Base-by-base conservation (phyloP, 2,797 vertebrate species). In the Bovichtus diacanthus region DNA sequence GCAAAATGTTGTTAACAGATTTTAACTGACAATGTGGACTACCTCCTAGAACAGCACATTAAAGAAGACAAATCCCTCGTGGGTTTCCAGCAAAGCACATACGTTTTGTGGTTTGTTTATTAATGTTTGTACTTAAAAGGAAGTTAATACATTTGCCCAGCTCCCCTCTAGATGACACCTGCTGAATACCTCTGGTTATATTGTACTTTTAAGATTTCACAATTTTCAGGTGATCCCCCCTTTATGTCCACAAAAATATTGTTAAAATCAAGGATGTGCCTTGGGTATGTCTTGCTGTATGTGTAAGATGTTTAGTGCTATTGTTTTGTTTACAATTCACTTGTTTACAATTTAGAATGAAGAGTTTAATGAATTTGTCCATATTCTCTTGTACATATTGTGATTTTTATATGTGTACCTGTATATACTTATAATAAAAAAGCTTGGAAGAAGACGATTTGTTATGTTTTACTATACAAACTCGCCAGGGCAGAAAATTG, bases 391-490 rank as follows among this genome's bases (percentile, higher is more conserved):
- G 86, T 90, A 92, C 46, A 91, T 91, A 90, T 67, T 86, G 78
- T 88, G 18, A 84, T 90, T 93, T 93, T 91, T 92, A 83, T 91
- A 93, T 87, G 90, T 94, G 74, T 91, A 88, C 84, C 69, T 91
- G 85, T 91, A 91, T 79, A 92, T 91, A 92, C 80, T 87, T 91
- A 67, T 87, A 94, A 92, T 92, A 92, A 93, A 93, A 94, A 66
- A 64, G 61, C 79, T 85, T 82, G 82, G 74, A 77, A 76, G 76
- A 85, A 86, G 36, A 53, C 43, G 1, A 59, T 78, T 56, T 74
- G 3, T 59, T 19, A 43, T 49, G 12, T 79, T 77, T 70, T 7
- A 70, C 18, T 58, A 6, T 29, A 80, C 25, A 67, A 64, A 80
- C 19, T 27, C 66, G 5, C 12, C 4, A 3, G 29, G n/a, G 16